Evolutionary conservation across 2,888 invertebrate genomes (phyloP).

Genomic region (Eupeodes latifasciatus): DNA sequence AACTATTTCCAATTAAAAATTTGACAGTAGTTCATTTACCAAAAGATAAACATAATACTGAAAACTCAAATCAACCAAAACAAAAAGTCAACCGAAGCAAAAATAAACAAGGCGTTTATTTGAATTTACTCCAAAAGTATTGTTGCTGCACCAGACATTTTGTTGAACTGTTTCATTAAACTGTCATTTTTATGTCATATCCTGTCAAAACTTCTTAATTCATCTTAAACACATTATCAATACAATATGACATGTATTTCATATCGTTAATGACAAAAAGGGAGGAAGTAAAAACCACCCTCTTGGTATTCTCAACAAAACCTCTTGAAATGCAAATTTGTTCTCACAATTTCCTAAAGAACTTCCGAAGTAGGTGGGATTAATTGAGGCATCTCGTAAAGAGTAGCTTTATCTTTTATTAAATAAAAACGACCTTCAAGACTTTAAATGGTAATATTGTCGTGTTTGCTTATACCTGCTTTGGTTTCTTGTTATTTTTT

Average conservation of each 20-base stretch:
- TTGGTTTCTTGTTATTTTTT: too few relatives aligned
- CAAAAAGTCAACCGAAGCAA: too few relatives aligned
- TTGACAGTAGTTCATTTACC: too few relatives aligned
- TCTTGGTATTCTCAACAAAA: background rate
- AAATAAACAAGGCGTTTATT: too few relatives aligned
- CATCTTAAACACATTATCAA: background rate
- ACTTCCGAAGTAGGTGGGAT: background rate
- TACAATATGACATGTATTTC: background rate
- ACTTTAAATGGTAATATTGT: slow-evolving; percentile 19
- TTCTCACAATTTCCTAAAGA: slow-evolving; percentile 9
- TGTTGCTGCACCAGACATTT: too few relatives aligned
- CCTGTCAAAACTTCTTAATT: background rate
- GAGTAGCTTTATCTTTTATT: background rate
- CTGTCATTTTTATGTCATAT: background rate
- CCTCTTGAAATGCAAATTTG: slow-evolving; percentile 34
- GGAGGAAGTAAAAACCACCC: background rate
- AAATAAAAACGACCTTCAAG: slow-evolving; percentile 7
- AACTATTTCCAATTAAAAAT: too few relatives aligned
- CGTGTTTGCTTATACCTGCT: background rate
- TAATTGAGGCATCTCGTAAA: slow-evolving; percentile 21
- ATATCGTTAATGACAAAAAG: background rate
- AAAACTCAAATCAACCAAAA: too few relatives aligned
- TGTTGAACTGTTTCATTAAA: background rate
- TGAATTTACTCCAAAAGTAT: too few relatives aligned
- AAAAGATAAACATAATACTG: too few relatives aligned